These are phyloP conservation scores for Drosophila sp. DNA, from an alignment of 1,140 invertebrate species.

Conservation along the genomic window DNA sequence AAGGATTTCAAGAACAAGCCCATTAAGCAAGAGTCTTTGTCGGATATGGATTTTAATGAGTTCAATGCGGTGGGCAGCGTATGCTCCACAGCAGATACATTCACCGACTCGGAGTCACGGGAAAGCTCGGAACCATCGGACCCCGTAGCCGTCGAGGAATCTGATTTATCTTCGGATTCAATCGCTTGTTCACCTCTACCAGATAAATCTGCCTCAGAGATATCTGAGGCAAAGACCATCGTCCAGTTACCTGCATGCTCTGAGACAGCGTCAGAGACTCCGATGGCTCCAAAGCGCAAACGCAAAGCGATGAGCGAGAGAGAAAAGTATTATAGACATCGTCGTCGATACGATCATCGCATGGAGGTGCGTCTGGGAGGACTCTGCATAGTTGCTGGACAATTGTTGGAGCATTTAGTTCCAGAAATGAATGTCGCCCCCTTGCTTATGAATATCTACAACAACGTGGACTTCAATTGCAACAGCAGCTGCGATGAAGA, in stretches of 20 bases:
- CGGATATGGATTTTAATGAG: not conserved
- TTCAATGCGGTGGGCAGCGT: not conserved
- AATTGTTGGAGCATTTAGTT: slow-evolving; percentile 58
- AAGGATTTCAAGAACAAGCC: not conserved
- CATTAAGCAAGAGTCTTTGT: not conserved
- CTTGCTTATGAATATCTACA: slow-evolving; percentile 39
- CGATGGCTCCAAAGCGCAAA: not conserved
- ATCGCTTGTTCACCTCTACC: not conserved
- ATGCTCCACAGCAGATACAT: slow-evolving; percentile 13
- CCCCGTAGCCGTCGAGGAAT: slow-evolving; percentile 35
- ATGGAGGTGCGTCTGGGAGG: slow-evolving; percentile 68
- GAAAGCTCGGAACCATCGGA: slow-evolving; percentile 37
- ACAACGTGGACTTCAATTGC: slow-evolving; percentile 25
- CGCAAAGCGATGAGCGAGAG: slow-evolving; percentile 49
- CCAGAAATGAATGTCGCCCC: slow-evolving; percentile 57
- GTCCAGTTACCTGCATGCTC: slow-evolving; percentile 1
- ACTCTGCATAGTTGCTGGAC: slow-evolving; percentile 63
- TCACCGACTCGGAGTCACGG: slow-evolving; percentile 24
- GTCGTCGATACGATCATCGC: slow-evolving; percentile 68
- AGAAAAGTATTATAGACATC: slow-evolving; percentile 73
- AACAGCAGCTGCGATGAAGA: slow-evolving; percentile 35
- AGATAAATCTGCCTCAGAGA: slow-evolving; percentile 1
- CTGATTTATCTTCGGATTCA: slow-evolving; percentile 29
- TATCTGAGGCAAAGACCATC: not conserved
- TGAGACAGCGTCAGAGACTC: not conserved